phyloP scores from a whole-genome alignment of 2,113 vertebrate species.

The Turdus rufiventris region DNA sequence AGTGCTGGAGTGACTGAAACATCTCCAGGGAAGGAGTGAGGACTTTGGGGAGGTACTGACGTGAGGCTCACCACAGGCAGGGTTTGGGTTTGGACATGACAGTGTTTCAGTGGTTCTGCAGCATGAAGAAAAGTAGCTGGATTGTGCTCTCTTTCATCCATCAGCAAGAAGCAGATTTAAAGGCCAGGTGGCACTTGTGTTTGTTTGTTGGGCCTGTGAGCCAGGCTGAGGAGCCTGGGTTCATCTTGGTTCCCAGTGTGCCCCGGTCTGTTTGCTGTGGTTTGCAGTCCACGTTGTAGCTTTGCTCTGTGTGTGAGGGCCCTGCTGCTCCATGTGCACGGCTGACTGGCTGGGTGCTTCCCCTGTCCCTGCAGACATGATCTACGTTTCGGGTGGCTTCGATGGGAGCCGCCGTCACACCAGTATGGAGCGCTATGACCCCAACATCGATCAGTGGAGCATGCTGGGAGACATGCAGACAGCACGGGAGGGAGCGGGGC shows the following conservation, averaged over 20 bases:
- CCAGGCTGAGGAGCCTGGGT: not conserved
- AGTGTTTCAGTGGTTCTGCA: not conserved
- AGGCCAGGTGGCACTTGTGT: not conserved
- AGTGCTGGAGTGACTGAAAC: not conserved
- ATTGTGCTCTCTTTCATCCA: not conserved
- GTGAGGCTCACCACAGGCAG: rapidly evolving
- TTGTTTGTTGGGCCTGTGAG: not conserved
- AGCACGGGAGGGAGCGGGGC: constrained; percentile 92
- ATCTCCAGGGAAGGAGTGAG: not conserved
- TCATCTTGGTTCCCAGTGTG: rapidly evolving
- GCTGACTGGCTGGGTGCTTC: not conserved
- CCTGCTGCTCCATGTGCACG: rapidly evolving
- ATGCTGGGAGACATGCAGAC: constrained; percentile 99
- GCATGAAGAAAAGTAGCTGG: not conserved
- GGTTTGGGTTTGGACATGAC: not conserved
- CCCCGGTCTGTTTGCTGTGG: not conserved
- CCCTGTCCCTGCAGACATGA: constrained; percentile 84
- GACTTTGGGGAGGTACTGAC: not conserved
- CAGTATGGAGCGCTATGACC: constrained; percentile 98
- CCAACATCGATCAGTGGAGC: constrained; percentile 99
- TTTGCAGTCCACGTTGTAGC: rapidly evolving
- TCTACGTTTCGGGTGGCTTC: constrained; percentile 96
- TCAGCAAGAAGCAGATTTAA: not conserved
- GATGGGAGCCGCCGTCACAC: constrained; percentile 96
- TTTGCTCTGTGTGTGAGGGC: not conserved